Base-by-base conservation (phyloP, 2,888 invertebrate species). In the Epinotia ramella region DNA sequence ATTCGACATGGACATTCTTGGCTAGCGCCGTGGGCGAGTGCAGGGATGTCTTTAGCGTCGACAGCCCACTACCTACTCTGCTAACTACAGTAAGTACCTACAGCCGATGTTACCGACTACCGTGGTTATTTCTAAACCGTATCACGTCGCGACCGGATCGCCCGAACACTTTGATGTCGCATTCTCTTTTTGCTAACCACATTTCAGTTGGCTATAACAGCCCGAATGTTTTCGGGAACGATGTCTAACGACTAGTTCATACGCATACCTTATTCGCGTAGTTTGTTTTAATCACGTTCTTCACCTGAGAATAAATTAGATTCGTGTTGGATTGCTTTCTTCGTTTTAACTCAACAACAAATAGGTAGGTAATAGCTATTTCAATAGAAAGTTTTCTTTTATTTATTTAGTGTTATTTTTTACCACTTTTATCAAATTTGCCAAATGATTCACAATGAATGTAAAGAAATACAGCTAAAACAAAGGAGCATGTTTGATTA, bases 121-220 rank as follows among this genome's bases (percentile, higher is more conserved):
- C 78, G 83, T 53, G 75, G 76, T 71, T 94, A 94, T 94, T 94
- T 93, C 92, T 88, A 91, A 93, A 90, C 84, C 92, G 84, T 85
- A 87, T 92, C 93, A 93, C 94, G 94, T 93, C 89, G 85, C 83
- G 84, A 86, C 89, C 89, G 88, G 88, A 89, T 91, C 89, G 90
- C 86, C 86, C 84, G 87, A 85, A 86, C 86, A 89, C 94, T 93
- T 94, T 94, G 93, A 94, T 92, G 93, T 94, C 87, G 84, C 87
- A 87, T 92, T 88, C 89, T 93, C 93, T 94, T 94, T 94, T 94
- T 94, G 93, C 93, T 84, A 91, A 87, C 88, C 87, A 82, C 91
- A 92, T 92, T 91, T 92, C 91, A 90, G 87, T 83, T 81, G 83
- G 77, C 79, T 80, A 88, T 87, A 86, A 85, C 86, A 79, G 81